Evolutionary conservation across 2,888 invertebrate genomes (phyloP), one percentile per base, ranked within the genome.

Genomic region (Halictus ligatus): DNA sequence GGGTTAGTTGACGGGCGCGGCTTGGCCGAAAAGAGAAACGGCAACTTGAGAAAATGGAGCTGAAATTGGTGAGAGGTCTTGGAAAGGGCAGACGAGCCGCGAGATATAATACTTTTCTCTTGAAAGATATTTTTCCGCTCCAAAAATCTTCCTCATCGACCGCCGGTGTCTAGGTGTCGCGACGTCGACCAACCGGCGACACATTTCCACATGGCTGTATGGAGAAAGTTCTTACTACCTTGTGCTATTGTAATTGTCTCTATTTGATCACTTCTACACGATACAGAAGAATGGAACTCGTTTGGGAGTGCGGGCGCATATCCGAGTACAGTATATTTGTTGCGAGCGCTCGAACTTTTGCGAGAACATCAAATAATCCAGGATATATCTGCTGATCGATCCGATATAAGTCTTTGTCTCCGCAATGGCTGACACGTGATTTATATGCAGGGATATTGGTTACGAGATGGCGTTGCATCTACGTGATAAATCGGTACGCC

Each of bases 41-140:
- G 89, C 89, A 88, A 92, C 91, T 93, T 91, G 92, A 92, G 93
- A 93, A 93, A 93, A 93, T 93, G 92, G 93, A 92, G 91, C 87
- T 92, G 91, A 93, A 93, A 93, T 93, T 92, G 93, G 90, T 86
- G 91, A 92, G 91, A 92, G 92, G 89, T 91, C 90, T 91, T 82
- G 87, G 88, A 75, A 86, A 90, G 83, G 88, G 88, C 67, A 86
- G 86, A 79, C 81, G 87, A 89, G 83, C 85, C 88, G 82, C 75
- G 88, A 84, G 82, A 75, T 85, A 80, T 86, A 83, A 75, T 85
- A 83, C 88, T 81, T 78, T 78, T 81, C 75, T 78, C 82, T 46
- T 69, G 78, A 13, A 78, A 84, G 89, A 91, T 91, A 91, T 89
- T 92, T 92, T 92, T 92, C 91, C 91, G 92, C 92, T 91, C 89